Evolutionary conservation across 2,888 invertebrate genomes (phyloP).

Genomic region (Melitaea athalia): DNA sequence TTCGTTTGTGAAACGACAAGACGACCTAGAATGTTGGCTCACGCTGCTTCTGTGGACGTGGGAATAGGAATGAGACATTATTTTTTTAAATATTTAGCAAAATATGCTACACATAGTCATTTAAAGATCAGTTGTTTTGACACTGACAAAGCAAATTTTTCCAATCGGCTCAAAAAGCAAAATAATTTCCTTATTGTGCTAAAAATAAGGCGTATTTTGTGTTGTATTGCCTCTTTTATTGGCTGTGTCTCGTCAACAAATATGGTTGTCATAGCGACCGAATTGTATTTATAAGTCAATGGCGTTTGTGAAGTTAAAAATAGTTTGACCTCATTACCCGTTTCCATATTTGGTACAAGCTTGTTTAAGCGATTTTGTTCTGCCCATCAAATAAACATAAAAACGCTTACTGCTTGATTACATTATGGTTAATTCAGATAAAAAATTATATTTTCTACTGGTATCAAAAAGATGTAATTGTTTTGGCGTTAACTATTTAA

Average conservation of each 20-base stretch:
- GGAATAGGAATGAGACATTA: slow-evolving; percentile 41
- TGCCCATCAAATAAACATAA: too few relatives aligned
- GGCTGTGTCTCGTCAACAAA: slow-evolving; percentile 15
- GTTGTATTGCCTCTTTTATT: neutral
- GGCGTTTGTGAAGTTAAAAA: slow-evolving; percentile 12
- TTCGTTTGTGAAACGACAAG: slow-evolving; percentile 56
- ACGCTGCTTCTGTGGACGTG: slow-evolving; percentile 49
- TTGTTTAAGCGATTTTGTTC: too few relatives aligned
- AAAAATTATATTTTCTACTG: too few relatives aligned
- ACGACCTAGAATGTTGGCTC: slow-evolving; percentile 61
- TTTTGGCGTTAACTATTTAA: too few relatives aligned
- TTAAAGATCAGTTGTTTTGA: slow-evolving; percentile 6
- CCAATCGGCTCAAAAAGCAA: neutral
- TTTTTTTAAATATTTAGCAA: slow-evolving; percentile 25
- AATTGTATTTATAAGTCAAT: slow-evolving; percentile 31
- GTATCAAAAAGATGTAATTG: too few relatives aligned
- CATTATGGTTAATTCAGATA: too few relatives aligned
- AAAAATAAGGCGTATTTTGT: slow-evolving; percentile 18
- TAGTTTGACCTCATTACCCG: slow-evolving; percentile 29
- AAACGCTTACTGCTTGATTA: too few relatives aligned
- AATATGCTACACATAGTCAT: slow-evolving; percentile 23
- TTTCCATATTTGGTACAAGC: too few relatives aligned
- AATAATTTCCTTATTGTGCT: neutral
- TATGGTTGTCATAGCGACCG: slow-evolving; percentile 29
- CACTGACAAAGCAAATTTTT: neutral